These are phyloP conservation scores for Ciconia stormi DNA, from an alignment of 2,113 vertebrate genomes.

Conservation along the genomic window DNA sequence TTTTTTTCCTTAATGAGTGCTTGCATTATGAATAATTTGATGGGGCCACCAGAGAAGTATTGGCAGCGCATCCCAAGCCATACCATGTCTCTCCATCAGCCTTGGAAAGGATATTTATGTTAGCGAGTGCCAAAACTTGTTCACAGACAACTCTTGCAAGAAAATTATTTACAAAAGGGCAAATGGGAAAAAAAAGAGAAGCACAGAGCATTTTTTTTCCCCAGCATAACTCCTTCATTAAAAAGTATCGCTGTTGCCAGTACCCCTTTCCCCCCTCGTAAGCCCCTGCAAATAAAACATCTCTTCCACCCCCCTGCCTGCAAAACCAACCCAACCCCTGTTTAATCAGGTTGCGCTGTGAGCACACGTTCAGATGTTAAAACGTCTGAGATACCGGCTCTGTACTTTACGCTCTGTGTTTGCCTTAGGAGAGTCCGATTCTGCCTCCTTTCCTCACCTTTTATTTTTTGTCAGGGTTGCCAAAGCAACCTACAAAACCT, in stretches of 20 bases:
- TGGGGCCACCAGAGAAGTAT: conserved; percentile 61
- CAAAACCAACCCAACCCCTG: not conserved
- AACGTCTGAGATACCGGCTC: not conserved
- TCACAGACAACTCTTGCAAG: conserved; percentile 47
- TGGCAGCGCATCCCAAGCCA: conserved; percentile 37
- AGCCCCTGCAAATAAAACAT: not conserved
- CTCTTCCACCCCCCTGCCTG: not conserved
- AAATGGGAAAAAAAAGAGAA: not conserved
- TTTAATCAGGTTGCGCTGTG: not conserved
- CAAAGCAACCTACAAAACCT: not conserved
- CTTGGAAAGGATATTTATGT: conserved; percentile 51
- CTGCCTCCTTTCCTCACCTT: conserved; percentile 14
- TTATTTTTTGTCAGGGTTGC: not conserved
- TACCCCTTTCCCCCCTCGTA: not conserved
- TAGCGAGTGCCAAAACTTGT: conserved; percentile 52
- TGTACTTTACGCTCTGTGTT: not conserved
- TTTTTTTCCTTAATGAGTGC: conserved; percentile 48
- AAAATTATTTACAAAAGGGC: conserved; percentile 59
- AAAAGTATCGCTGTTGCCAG: not conserved
- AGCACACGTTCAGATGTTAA: not conserved
- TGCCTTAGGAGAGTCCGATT: not conserved
- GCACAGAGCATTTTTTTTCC: not conserved
- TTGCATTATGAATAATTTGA: conserved; percentile 37
- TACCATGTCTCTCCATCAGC: conserved; percentile 53
- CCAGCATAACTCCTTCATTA: not conserved